Conservation (phyloP, 2,888 invertebrate species). For the Eupithecia inturbata region DNA sequence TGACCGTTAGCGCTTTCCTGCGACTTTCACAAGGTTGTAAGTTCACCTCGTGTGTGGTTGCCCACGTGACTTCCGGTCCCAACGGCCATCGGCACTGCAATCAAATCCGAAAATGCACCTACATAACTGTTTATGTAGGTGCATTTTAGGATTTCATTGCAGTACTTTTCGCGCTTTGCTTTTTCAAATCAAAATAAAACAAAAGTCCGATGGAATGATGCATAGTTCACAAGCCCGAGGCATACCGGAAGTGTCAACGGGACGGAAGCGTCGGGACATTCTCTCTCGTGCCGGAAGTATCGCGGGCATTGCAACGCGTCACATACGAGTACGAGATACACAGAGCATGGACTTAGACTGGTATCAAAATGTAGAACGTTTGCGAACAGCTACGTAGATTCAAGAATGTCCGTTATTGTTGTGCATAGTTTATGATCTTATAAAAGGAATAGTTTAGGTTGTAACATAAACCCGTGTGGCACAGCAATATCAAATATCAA, state of each 20-base stretch:
- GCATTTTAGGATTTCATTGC: no score
- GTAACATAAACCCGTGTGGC: neutral
- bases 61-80: neutral
- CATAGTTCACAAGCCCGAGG: slow-evolving; percentile 53
- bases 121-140: no score
- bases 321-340: neutral
- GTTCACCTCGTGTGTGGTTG: neutral
- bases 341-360: neutral
- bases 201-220: slow-evolving; percentile 10
- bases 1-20: neutral
- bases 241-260: slow-evolving; percentile 67
- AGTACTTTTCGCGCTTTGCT: neutral
- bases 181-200: slow-evolving; percentile 1
- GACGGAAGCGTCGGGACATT: slow-evolving; percentile 49
- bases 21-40: neutral
- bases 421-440: neutral
- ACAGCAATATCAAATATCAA: no score
- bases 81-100: neutral
- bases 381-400: neutral
- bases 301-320: slow-evolving; percentile 26
- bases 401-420: neutral
- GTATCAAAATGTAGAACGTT: neutral
- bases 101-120: neutral
- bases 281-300: slow-evolving; percentile 58
- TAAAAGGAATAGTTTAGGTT: neutral